Evolutionary conservation across 2,797 vertebrate genomes (phyloP), one percentile per base, ranked within the genome.

Genomic region (Hyperoplus immaculatus): DNA sequence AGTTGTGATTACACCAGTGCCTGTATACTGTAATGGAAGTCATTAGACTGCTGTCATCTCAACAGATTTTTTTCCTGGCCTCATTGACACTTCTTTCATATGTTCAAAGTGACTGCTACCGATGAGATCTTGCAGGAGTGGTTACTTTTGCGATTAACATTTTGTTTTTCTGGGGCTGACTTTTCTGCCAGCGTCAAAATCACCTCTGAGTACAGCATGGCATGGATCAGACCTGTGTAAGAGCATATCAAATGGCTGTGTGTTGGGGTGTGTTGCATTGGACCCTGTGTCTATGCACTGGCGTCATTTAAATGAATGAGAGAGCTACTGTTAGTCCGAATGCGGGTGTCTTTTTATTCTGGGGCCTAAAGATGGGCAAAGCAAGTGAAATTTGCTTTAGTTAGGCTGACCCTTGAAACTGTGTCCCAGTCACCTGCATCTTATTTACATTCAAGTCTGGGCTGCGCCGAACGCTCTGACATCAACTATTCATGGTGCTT

Each of bases 41-140:
- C 95, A 95, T 95, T 95, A 95, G 91, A 92, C 90, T 92, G 94
- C 92, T 94, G 93, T 94, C 93, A 94, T 90, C 91, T 69, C 93
- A 94, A 95, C 89, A 93, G 95, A 93, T 94, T 95, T 93, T 88
- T 73, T 69, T 78, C 72, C 69, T 78, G 87, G 85, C 87, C 89
- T 91, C 93, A 94, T 93, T 91, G 92, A 92, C 89, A 87, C 86
- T 72, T 81, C 78, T 81, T 86, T 83, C 63, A 87, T 83, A 85
- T 74, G 80, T 29, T 62, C 54, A 81, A 71, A n/a, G 59, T 67
- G 61, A 77, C 75, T 74, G 60, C 63, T 78, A 85, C 70, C 75
- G 87, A 73, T 72, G 56, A 61, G 62, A 69, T 69, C 69, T 56
- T 69, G 12, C 7, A 46, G 54, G 58, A 53, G 69, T 69, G 63